Evolutionary conservation across 2,113 vertebrate species (phyloP), one percentile per base, ranked within the genome.

Genomic region (Platichthys stellatus): DNA sequence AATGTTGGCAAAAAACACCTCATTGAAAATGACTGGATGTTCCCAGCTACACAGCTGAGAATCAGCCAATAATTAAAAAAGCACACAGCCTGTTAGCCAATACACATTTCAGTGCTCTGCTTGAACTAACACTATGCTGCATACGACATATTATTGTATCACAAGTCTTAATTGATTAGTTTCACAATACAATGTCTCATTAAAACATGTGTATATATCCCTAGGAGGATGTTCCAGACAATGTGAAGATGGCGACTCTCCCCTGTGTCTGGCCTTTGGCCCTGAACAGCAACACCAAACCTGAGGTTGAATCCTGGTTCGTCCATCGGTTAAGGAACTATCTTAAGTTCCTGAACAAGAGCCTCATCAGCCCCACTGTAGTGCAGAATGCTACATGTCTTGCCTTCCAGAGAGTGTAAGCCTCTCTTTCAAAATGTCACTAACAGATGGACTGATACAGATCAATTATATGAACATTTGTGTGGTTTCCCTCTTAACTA

Each of bases 391-490:
- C 92, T 69, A 74, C 85, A 4, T 94, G 93, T 58, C 20, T 88
- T 1, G 57, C 84, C 20, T 92, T 92, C 79, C 85, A 83, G 49
- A 92, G 87, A 81, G 59, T 93, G 93, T 94, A 85, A 79, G 89
- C 51, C 24, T 63, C 21, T 60, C 28, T 51, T 15, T 45, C n/a
- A 26, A 14, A 40, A 1, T 23, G 24, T 74, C 2, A 69, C 47
- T 18, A 5, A 17, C 26, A 51, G 54, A 18, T 20, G 13, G 40
- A 51, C 18, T 23, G 8, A 43, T 45, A 53, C 40, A 14, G 12
- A 40, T 60, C 9, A 20, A 51, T 0, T n/a, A 18, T 61, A 15
- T 12, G 14, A 28, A 4, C 0, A 61, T 67, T 23, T 72, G 21
- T 5, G 2, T 51, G 12, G 2, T 63, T 80, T 62, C 56, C 1